Base-by-base conservation (phyloP, 2,113 vertebrate genomes). In the Tretioscincus oriximinensis region DNA sequence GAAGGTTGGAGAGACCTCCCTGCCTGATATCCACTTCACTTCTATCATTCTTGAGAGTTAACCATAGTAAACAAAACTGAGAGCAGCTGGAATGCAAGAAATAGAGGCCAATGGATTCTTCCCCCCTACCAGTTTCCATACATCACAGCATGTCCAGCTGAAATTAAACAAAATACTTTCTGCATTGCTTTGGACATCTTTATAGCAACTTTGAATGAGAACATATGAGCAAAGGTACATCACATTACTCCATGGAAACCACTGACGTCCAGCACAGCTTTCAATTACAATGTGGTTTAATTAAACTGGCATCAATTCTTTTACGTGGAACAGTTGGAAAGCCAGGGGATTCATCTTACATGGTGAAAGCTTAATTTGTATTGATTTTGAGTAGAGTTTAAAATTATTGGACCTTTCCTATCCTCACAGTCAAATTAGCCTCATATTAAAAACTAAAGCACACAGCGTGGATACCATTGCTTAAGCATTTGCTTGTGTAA, bases 271-370 rank as follows among this genome's bases (percentile, higher is more conserved):
- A 82, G 18, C 80, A 82, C 73, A 82, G 66, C 73, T 76, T 82
- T 82, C 80, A 76, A 70, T 82, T 82, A 82, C 73, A 76, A 63
- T 82, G 73, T 26, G 58, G 35, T 70, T 82, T 82, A 76, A 82
- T 82, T 82, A 82, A 76, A 70, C 49, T 76, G 80, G 54, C 74
- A 76, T 76, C 66, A 82, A 70, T 82, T 76, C 70, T 64, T 69
- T 73, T 28, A 81, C 80, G 24, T 12, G 60, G 61, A 78, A 47
- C 54, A 70, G 65, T 64, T 67, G 81, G 67, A 78, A 71, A 82
- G 67, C 68, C 1, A 12, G n/a, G 22, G 76, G 73, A 76, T 73
- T 71, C 29, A 22, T 0, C 63, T 81, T 78, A 9, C 54, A 73
- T 26, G 0, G 3, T 21, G 9, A n/a, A 24, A 65, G 12, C 61